Conservation (phyloP, 2,113 vertebrate genomes). For the Dissostichus mawsoni region DNA sequence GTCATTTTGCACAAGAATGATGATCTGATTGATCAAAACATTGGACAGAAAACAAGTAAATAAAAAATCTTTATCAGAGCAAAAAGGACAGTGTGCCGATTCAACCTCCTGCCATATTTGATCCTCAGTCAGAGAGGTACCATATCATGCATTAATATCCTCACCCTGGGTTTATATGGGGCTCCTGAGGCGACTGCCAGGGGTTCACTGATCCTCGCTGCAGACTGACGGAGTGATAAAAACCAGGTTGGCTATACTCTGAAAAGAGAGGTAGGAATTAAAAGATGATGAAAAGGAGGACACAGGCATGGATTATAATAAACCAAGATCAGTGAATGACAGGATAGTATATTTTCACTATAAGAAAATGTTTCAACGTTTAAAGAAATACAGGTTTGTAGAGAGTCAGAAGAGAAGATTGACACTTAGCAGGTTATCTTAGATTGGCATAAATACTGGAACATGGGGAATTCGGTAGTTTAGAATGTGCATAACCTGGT, state of each 20-base stretch:
- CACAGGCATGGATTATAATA: background rate
- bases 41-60: background rate
- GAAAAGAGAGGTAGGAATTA: conserved; percentile 3
- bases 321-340: background rate
- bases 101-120: background rate
- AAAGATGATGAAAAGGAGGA: background rate
- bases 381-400: background rate
- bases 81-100: background rate
- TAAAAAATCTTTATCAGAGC: background rate
- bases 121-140: background rate
- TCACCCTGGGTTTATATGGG: conserved; percentile 80
- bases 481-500: no score
- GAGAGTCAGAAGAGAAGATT: background rate
- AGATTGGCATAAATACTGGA: background rate
- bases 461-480: background rate
- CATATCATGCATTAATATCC: conserved; percentile 31
- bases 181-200: conserved; percentile 85
- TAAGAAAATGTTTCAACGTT: background rate
- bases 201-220: conserved; percentile 83
- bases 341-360: background rate
- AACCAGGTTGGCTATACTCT: conserved; percentile 87
- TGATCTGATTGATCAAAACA: background rate
- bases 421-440: background rate
- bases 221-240: conserved; percentile 79
- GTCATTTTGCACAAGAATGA: background rate